Percentiles rank a stretch among this genome's conserved stretches.
Evolutionary conservation across 2,888 invertebrate species (phyloP).

Genomic region (Saturnia pavonia): DNA sequence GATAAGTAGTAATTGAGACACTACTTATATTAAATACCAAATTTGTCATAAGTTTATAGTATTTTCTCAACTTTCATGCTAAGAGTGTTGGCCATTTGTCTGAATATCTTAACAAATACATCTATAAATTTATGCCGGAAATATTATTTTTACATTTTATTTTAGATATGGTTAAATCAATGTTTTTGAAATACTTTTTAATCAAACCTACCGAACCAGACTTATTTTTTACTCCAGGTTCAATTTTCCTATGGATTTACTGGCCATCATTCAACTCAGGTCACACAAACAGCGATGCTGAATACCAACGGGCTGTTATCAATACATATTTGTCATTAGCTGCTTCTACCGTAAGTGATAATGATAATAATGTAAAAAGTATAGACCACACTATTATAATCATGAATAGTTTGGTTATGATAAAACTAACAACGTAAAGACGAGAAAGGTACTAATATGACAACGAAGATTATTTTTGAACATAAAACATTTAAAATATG

Average conservation of each 20-base stretch:
- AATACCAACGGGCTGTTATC: slow-evolving; percentile 92
- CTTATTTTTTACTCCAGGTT: slow-evolving; percentile 81
- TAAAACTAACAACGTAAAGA: neutral
- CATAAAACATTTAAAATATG: too few species aligned
- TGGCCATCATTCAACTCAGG: slow-evolving; percentile 99
- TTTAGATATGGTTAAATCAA: neutral
- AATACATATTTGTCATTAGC: slow-evolving; percentile 96
- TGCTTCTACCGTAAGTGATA: slow-evolving; percentile 82
- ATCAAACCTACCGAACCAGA: neutral
- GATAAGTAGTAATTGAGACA: neutral
- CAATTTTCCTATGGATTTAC: slow-evolving; percentile 96
- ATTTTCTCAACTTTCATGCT: neutral
- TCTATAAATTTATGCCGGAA: too few species aligned
- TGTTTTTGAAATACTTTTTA: neutral
- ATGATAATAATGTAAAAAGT: neutral
- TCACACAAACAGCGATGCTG: slow-evolving; percentile 85
- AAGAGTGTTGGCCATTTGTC: neutral
- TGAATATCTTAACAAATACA: neutral
- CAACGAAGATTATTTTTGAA: neutral
- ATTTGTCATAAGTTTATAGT: neutral
- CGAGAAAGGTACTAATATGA: neutral
- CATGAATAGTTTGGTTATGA: neutral
- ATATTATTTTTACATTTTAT: neutral
- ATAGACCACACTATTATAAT: neutral
- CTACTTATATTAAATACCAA: neutral